Percentiles rank a stretch among this genome's conserved stretches.
Conservation (phyloP, 2,888 invertebrate genomes). For the Eristalinus sepulchralis region DNA sequence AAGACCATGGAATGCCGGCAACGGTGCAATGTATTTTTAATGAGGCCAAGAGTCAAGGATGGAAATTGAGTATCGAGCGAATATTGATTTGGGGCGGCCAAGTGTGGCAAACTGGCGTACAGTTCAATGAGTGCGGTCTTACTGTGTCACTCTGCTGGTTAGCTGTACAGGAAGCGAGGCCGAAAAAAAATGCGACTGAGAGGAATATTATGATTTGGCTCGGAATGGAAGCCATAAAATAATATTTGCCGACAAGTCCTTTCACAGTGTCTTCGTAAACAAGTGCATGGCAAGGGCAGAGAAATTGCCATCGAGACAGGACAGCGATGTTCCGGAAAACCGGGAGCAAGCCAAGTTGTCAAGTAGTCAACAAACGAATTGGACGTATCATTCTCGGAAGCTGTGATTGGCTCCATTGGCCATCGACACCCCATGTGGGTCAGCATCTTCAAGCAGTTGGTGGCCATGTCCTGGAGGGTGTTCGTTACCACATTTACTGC, state of each 20-base stretch:
- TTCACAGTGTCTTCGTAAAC: not conserved
- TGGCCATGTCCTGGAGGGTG: not conserved
- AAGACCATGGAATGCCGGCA: not conserved
- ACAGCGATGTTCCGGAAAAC: not conserved
- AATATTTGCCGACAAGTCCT: conserved; percentile 43
- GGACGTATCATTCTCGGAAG: not conserved
- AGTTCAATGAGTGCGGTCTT: not conserved
- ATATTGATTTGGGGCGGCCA: conserved; percentile 45
- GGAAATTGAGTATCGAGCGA: conserved; percentile 51
- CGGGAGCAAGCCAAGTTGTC: conserved; percentile 34
- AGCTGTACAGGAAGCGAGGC: not conserved
- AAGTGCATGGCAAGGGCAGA: not conserved
- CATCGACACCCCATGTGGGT: not conserved
- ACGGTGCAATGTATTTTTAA: conserved; percentile 60
- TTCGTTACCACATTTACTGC: not conserved
- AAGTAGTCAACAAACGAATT: not conserved
- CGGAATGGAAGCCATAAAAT: conserved; percentile 33
- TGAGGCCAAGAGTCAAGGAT: conserved; percentile 59
- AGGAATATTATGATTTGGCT: conserved; percentile 33
- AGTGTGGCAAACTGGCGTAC: not conserved
- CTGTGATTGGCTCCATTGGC: not conserved
- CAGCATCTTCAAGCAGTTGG: not conserved
- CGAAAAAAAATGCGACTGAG: not conserved
- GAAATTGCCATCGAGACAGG: not conserved
- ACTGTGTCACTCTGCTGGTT: not conserved